Base-by-base conservation (phyloP, 2,888 invertebrate species). In the Noctua janthina region DNA sequence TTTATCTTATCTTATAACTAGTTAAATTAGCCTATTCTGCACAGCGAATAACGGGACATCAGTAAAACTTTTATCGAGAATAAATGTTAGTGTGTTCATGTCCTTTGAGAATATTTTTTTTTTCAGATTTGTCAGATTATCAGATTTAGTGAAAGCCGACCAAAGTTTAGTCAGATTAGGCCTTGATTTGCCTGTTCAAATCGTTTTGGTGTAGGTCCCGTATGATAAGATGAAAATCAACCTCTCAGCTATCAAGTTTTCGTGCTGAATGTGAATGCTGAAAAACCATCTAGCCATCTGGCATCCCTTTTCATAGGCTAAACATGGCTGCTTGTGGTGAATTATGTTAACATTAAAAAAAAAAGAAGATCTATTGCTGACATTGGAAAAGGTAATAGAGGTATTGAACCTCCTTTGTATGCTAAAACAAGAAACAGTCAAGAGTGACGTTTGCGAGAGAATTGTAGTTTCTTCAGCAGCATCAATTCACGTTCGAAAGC, bases 401-500 rank as follows among this genome's bases (percentile, higher is more conserved):
- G 10, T 56, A 23, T 67, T 39, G 23, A 29, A 76, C 15, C 46
- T 49, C n/a, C 1, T 29, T 62, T 3, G 4, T 72, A n/a, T 46
- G 71, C 39, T 49, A 64, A 51, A 72, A 59, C 39, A n/a, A 64
- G 64, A 51, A 79, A 51, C 43, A 29, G 46, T 46, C 13, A 69
- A 69, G 15, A 73, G 46, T 70, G 72, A 62, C 66, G 59, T 73
- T 76, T 2, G 2, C 29, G 39, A 71, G 54, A 23, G 54, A 73
- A 51, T 70, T 62, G 62, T 62, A 15, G 23, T n/a, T 17, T 59
- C 15, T 72, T 51, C 68, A 43, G 20, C 20, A 70, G 59, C 15
- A 7, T 29, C 35, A 51, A 4, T n/a, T 73, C 64, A 79, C 75
- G 79, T 83, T 72, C 15, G 20, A 69, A 43, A 35, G 59, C 66